Base-by-base conservation (phyloP, 2,888 invertebrate genomes). In the Mesoligia furuncula region DNA sequence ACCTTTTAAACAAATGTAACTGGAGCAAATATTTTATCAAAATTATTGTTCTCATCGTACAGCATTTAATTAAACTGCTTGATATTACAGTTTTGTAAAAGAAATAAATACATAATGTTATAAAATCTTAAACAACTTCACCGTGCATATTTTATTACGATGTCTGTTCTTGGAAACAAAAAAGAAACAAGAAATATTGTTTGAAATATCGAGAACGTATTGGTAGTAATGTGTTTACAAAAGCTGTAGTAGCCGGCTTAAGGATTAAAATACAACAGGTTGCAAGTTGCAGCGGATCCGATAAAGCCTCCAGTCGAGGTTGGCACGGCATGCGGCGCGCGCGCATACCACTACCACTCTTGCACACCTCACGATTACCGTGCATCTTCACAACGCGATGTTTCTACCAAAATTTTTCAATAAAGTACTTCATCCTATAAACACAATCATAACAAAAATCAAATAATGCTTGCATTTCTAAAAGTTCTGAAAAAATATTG, bases 231-330 rank as follows among this genome's bases (percentile, higher is more conserved):
- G 88, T 93, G 91, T 94, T 95, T 93, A 93, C 93, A 91, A 93
- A 93, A 92, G 91, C 89, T 92, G 91, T 92, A 92, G 93, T 90
- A 92, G 92, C 92, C 88, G 90, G 92, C 91, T 93, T 92, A 90
- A 91, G 94, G 94, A 95, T 95, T 95, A 94, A 93, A 93, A 93
- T 93, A 94, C 93, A 93, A 94, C 94, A 94, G 94, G 95, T 94
- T 95, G 93, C 93, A 93, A 91, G 93, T 92, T 94, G 94, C 94
- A 94, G 91, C 87, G 91, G 90, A 88, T 90, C 87, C 93, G 92
- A 94, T 94, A 93, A 92, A 95, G 94, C 96, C 95, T 96, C 93
- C 96, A 96, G 96, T 96, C 93, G 94, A 92, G 91, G 92, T 93
- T 93, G 87, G 93, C 90, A 92, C 94, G 94, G 94, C 94, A 88